Evolutionary conservation across 2,113 vertebrate genomes (phyloP).

Genomic region (Atractosteus spatula): DNA sequence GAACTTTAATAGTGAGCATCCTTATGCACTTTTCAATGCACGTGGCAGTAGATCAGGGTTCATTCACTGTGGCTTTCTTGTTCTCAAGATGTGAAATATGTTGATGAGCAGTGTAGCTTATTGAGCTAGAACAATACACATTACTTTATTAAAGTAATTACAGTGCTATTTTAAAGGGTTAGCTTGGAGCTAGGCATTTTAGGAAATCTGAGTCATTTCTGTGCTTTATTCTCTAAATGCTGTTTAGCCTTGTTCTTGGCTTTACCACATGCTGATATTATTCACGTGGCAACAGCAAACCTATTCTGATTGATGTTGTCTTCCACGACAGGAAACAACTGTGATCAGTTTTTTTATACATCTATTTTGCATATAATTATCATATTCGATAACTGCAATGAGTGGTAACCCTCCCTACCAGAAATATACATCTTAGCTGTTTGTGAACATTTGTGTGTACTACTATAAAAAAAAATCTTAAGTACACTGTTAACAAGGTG

Average conservation of each 20-base stretch:
- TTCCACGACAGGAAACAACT: too few species aligned
- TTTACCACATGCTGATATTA: too few species aligned
- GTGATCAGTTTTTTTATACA: too few species aligned
- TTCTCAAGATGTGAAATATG: constrained; percentile 17
- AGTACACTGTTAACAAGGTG: constrained; percentile 24
- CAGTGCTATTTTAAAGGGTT: too few species aligned
- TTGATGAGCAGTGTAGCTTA: background rate
- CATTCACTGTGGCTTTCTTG: constrained; percentile 33
- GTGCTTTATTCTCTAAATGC: background rate
- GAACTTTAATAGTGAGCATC: too few species aligned
- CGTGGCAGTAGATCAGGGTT: constrained; percentile 19
- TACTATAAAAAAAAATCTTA: background rate
- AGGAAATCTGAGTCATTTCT: background rate
- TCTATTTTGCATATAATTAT: too few species aligned
- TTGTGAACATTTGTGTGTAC: background rate
- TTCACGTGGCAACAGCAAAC: too few species aligned
- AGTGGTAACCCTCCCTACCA: background rate
- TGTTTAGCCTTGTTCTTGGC: background rate
- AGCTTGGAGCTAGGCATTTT: constrained; percentile 16
- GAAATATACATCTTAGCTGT: background rate
- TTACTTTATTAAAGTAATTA: background rate
- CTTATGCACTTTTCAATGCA: constrained; percentile 48
- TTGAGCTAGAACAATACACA: background rate
- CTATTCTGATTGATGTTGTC: too few species aligned
- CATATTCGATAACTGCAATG: background rate